Percentiles rank a stretch among this genome's conserved stretches.
Conservation (phyloP, 1,140 invertebrate genomes). For the Augochlora pura region DNA sequence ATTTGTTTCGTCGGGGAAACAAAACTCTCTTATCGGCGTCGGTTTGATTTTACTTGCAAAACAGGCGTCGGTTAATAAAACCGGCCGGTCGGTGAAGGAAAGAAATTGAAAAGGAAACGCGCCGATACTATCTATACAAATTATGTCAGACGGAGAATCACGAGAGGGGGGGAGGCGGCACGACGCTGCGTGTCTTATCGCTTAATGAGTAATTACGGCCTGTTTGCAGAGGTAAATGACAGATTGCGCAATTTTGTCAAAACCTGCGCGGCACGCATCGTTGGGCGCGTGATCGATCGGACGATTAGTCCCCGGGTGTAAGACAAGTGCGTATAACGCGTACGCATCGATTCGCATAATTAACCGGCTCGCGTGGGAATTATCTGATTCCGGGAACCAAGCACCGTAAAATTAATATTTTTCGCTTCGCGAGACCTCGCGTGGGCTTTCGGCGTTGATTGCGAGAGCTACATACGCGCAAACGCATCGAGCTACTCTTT, state of each 20-base stretch:
- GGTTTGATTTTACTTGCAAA: too few relatives aligned
- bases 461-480: too few relatives aligned
- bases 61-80: too few relatives aligned
- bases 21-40: too few relatives aligned
- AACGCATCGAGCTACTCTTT: constrained; percentile 5
- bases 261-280: constrained; percentile 41
- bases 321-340: constrained; percentile 27
- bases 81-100: too few relatives aligned
- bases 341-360: constrained; percentile 26
- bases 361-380: constrained; percentile 40
- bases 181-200: not conserved
- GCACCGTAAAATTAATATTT: constrained; percentile 42
- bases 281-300: constrained; percentile 16
- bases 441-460: not conserved
- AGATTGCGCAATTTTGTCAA: constrained; percentile 36
- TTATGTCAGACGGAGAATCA: not conserved
- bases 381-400: constrained; percentile 53
- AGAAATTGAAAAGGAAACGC: too few relatives aligned
- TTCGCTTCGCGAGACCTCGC: not conserved
- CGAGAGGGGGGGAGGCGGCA: not conserved
- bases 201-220: constrained; percentile 33
- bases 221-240: constrained; percentile 47
- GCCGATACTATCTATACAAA: not conserved
- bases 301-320: constrained; percentile 47
- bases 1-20: too few relatives aligned